Percentiles rank a stretch among this genome's conserved stretches.
These are phyloP conservation scores for Chrysocyon brachyurus DNA, from an alignment of 2,797 vertebrate genomes.

Conservation along the genomic window DNA sequence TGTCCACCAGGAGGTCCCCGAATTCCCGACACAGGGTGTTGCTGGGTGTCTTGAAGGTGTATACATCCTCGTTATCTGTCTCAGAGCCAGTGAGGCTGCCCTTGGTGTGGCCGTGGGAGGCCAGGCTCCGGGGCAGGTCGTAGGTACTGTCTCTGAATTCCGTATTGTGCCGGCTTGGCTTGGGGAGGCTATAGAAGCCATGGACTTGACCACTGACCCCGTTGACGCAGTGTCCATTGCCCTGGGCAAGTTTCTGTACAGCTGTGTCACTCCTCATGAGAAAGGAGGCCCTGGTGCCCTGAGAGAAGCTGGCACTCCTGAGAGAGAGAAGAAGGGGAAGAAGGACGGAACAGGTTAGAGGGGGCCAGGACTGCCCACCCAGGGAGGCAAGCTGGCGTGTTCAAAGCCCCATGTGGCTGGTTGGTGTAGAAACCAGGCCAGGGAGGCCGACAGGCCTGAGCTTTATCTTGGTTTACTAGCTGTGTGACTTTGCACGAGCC, in stretches of 20 bases:
- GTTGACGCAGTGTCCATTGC: constrained; percentile 95
- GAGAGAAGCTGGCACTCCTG: constrained; percentile 99
- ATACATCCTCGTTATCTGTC: constrained; percentile 94
- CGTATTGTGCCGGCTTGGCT: constrained; percentile 92
- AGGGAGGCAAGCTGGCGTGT: not conserved
- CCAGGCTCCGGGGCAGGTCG: constrained; percentile 93
- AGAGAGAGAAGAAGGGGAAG: constrained; percentile 67
- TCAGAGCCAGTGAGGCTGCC: constrained; percentile 91
- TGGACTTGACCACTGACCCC: constrained; percentile 95
- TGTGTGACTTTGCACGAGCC: not conserved
- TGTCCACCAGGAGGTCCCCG: constrained; percentile 93
- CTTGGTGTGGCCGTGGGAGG: constrained; percentile 89
- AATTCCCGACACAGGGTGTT: constrained; percentile 94
- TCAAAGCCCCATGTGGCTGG: not conserved
- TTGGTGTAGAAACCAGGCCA: not conserved
- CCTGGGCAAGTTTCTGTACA: constrained; percentile 95
- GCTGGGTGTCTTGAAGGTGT: constrained; percentile 97
- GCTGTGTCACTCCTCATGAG: constrained; percentile 94
- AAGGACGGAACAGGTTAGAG: not conserved
- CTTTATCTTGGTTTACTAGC: not conserved
- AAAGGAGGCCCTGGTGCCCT: constrained; percentile 93
- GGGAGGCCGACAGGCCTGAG: not conserved
- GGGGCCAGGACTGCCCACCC: not conserved
- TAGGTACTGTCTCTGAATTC: constrained; percentile 94
- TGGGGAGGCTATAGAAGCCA: constrained; percentile 97